Conservation (phyloP, 2,797 vertebrate species). For the Hafferia zeledoni region DNA sequence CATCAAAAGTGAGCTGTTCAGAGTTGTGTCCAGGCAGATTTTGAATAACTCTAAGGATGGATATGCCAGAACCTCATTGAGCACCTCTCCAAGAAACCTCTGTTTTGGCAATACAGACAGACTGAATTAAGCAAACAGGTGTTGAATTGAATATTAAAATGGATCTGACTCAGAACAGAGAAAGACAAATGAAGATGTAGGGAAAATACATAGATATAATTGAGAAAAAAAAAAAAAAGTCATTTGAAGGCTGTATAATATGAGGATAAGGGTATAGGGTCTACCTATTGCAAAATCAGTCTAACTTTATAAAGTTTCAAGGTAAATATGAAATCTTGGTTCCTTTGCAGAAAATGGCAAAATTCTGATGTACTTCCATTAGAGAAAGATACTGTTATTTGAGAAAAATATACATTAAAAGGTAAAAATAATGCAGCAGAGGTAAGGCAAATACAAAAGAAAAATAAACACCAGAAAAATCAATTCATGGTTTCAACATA, state of each 20-base stretch:
- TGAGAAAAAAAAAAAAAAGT: neutral
- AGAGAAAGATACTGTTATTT: neutral
- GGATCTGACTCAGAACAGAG: neutral
- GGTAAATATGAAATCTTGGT: neutral
- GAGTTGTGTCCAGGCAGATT: neutral
- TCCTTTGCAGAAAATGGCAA: neutral
- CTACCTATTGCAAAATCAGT: neutral
- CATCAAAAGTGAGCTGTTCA: neutral
- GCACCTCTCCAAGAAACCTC: neutral
- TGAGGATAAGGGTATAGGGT: neutral
- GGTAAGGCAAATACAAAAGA: neutral
- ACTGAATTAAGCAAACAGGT: neutral
- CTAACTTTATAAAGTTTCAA: neutral
- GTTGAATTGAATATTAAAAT: neutral
- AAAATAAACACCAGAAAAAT: neutral
- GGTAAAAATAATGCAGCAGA: neutral
- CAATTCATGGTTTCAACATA: neutral
- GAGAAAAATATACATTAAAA: neutral
- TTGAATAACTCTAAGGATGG: neutral
- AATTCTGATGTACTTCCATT: neutral
- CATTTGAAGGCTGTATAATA: neutral
- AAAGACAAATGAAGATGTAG: neutral
- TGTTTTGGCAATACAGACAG: neutral
- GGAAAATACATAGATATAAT: neutral
- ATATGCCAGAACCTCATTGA: neutral